Evolutionary conservation across 2,797 vertebrate genomes (phyloP).

Genomic region (Arctocebus calabarensis): DNA sequence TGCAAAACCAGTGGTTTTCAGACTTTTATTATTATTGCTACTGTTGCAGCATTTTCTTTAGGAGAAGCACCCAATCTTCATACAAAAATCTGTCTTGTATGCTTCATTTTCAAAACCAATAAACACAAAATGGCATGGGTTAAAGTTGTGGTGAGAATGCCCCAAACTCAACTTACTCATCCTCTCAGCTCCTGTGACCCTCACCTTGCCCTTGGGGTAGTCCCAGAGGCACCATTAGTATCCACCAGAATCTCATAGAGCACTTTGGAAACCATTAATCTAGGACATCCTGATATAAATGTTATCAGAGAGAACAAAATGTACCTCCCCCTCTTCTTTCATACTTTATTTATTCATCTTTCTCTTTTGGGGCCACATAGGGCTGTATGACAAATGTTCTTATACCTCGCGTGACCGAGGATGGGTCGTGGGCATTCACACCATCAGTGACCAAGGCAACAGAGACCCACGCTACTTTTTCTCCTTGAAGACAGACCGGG

Average conservation of each 20-base stretch:
- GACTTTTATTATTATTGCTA: background rate
- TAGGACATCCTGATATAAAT: background rate
- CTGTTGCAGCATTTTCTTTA: background rate
- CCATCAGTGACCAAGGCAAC: constrained; percentile 95
- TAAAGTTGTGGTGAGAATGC: background rate
- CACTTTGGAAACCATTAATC: constrained; percentile 38
- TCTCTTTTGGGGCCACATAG: constrained; percentile 90
- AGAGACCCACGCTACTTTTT: constrained; percentile 98
- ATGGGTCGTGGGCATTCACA: constrained; percentile 98
- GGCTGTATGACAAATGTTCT: constrained; percentile 99
- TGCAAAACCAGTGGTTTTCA: background rate
- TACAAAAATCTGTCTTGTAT: background rate
- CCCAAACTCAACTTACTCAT: background rate
- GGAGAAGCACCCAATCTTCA: background rate
- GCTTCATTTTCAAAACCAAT: background rate
- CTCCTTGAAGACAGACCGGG: constrained; percentile 98
- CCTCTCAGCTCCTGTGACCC: background rate
- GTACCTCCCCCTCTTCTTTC: constrained; percentile 38
- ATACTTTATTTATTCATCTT: constrained; percentile 87
- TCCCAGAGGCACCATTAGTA: constrained; percentile 20
- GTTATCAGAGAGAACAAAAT: constrained; percentile 65
- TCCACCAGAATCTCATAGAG: background rate
- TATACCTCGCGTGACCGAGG: constrained; percentile 97
- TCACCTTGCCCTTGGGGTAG: background rate
- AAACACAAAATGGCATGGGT: background rate